These are phyloP conservation scores for Syngnathus rostellatus DNA, from an alignment of 2,797 vertebrate species.

Conservation along the genomic window DNA sequence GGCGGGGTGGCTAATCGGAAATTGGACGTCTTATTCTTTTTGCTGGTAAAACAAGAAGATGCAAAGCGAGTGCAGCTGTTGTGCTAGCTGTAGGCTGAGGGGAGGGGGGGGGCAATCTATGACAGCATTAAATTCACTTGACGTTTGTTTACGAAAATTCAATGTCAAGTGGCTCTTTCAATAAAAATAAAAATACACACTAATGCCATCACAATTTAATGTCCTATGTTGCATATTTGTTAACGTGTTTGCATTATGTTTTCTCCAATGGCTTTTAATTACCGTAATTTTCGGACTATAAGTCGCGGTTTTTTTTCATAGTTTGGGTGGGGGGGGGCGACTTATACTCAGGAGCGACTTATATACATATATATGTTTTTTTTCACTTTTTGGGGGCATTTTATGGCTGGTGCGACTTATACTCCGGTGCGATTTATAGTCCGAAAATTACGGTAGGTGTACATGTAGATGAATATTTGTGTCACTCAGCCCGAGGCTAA, in stretches of 20 bases:
- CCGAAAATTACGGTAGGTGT: too few relatives aligned
- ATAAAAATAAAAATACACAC: background rate
- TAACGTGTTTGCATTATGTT: background rate
- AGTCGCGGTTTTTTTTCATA: too few relatives aligned
- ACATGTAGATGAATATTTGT: background rate
- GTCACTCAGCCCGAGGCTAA: background rate
- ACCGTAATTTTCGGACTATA: too few relatives aligned
- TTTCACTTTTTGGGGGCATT: too few relatives aligned
- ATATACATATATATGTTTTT: too few relatives aligned
- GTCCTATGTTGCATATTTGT: background rate
- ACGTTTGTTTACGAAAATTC: background rate
- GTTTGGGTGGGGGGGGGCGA: too few relatives aligned
- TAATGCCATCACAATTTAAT: background rate
- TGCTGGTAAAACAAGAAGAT: conserved; percentile 1
- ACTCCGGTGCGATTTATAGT: too few relatives aligned
- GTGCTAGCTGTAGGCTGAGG: background rate
- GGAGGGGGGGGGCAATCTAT: background rate
- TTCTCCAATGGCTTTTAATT: background rate
- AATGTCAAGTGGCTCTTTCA: conserved; percentile 1
- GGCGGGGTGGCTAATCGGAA: background rate
- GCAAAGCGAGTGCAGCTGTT: background rate
- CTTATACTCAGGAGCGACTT: too few relatives aligned
- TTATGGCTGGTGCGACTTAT: too few relatives aligned
- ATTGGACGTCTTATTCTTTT: conserved; percentile 1
- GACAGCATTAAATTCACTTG: background rate